Evolutionary conservation across 2,797 vertebrate species (phyloP).

Genomic region (Pseudomugil tenellus): DNA sequence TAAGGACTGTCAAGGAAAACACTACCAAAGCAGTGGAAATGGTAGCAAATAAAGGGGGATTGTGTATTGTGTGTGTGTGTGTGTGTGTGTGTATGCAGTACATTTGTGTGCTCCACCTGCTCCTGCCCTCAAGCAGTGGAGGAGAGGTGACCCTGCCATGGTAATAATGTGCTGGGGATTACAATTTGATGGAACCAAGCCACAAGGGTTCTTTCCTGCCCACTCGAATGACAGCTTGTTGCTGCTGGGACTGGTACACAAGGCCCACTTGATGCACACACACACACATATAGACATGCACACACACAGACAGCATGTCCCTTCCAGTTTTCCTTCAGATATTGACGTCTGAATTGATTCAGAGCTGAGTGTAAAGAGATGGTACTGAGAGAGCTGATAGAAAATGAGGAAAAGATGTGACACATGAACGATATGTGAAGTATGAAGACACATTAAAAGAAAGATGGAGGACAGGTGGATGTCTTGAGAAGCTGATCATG

Average conservation of each 20-base stretch:
- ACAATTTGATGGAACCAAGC: constrained; percentile 82
- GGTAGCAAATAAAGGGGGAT: constrained; percentile 42
- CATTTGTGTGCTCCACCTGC: constrained; percentile 71
- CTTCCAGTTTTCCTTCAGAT: constrained; percentile 43
- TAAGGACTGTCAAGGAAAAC: constrained; percentile 81
- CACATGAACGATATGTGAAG: constrained; percentile 26
- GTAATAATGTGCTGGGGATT: constrained; percentile 82
- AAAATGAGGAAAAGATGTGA: constrained; percentile 33
- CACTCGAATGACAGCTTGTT: constrained; percentile 84
- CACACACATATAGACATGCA: constrained; percentile 34
- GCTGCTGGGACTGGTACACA: constrained; percentile 75
- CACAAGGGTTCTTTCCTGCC: constrained; percentile 83
- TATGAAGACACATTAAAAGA: constrained; percentile 35
- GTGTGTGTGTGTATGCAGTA: constrained; percentile 10
- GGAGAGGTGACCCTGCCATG: constrained; percentile 83
- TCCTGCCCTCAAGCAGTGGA: constrained; percentile 62
- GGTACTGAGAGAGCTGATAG: constrained; percentile 45
- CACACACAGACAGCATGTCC: constrained; percentile 9
- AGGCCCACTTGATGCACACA: constrained; percentile 74
- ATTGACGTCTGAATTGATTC: constrained; percentile 35
- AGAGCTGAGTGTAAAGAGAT: constrained; percentile 33
- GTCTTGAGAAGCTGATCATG: constrained; percentile 27
- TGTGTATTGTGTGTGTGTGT: constrained; percentile 14
- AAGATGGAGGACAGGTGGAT: constrained; percentile 3
- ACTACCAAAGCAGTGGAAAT: constrained; percentile 66